Base-by-base conservation (phyloP, 1,140 invertebrate species). In the Calliphora vicina region DNA sequence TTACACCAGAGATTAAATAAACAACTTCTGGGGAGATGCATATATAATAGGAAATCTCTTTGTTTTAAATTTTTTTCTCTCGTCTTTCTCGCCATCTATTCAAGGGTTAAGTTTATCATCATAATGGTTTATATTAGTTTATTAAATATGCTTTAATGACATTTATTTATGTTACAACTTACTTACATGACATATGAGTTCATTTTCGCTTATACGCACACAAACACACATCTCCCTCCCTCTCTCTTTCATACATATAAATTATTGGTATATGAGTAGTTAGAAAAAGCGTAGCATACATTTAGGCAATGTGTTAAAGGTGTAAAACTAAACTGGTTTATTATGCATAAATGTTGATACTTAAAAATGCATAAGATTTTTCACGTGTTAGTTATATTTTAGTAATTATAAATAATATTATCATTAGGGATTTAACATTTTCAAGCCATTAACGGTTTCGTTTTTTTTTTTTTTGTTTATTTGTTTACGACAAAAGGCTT, bases 141-240 rank as follows among this genome's bases (percentile, higher is more conserved):
- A 76, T 76, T 76, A 76, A 76, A 76, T 76, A 76, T 76, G 73
- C 73, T 76, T 76, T 76, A 76, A 76, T 76, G 73, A 76, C 73
- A 76, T 76, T 76, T 76, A 76, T 76, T 76, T 76, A 29, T 35
- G 73, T 76, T 76, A 20, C 73, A 43, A 76, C 73, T 76, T 29
- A 15, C 23, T 50, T 50, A 25, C 12, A 25, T 73, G 71, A 73
- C 73, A 76, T 76, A 43, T 76, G 27, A 76, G 73, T 35, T 20
- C 13, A 35, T 76, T 76, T 76, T 20, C 23, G 23, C 15, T 23
- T n/a, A 12, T 2, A 50, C 45, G 15, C 13, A 50, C 13, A 50
- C 12, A 6, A 15, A 50, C 35, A 35, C 35, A 35, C 10, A 15
- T 12, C 42, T 43, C 12, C 42, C 17, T 12, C 17, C 12, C 45